Percentiles rank a stretch among this genome's conserved stretches.
These are phyloP conservation scores for Pangasius djambal DNA, from an alignment of 2,797 vertebrate species.

Conservation along the genomic window DNA sequence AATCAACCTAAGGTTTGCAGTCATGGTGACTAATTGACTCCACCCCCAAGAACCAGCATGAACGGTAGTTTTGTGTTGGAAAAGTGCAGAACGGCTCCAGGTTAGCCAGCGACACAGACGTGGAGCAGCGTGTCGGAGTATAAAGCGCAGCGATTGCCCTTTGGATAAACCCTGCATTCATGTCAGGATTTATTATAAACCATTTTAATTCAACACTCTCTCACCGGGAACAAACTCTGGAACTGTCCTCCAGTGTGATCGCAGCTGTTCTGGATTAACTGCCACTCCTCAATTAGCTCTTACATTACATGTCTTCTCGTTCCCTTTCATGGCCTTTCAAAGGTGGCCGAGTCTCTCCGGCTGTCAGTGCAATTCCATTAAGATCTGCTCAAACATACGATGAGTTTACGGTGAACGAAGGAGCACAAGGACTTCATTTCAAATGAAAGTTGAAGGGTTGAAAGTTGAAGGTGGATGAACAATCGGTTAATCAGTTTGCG, in stretches of 20 bases:
- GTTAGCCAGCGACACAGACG: not conserved
- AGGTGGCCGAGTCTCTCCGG: not conserved
- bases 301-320: conserved; percentile 35
- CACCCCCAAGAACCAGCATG: not conserved
- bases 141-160: not conserved
- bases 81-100: not conserved
- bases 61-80: not conserved
- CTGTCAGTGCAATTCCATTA: not conserved
- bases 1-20: not conserved
- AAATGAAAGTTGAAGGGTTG: not conserved
- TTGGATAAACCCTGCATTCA: not conserved
- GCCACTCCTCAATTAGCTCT: conserved; percentile 47
- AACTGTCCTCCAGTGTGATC: conserved; percentile 31
- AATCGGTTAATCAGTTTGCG: not conserved
- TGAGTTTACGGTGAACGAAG: not conserved
- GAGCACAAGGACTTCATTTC: not conserved
- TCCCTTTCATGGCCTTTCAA: conserved; percentile 36
- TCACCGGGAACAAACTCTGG: not conserved
- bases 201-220: conserved; percentile 23
- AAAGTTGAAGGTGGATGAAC: not conserved
- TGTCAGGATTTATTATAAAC: conserved; percentile 16
- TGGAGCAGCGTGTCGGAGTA: not conserved
- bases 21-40: not conserved
- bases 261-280: conserved; percentile 59
- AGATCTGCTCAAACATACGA: not conserved